Conservation (phyloP, 2,797 vertebrate species). For the Leucoraja ocellata region DNA sequence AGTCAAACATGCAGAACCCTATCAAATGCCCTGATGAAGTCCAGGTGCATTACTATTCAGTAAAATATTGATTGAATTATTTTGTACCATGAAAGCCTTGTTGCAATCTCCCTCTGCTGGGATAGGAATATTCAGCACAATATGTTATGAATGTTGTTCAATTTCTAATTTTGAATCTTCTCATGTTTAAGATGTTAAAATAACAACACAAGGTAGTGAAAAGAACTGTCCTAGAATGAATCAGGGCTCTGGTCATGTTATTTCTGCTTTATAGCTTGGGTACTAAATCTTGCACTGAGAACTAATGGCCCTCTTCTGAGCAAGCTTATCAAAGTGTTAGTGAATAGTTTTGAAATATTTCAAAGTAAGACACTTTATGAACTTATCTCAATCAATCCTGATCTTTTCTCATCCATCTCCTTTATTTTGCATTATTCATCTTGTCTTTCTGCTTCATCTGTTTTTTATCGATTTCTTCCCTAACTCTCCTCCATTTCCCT, state of each 20-base stretch:
- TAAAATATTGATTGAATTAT: no score
- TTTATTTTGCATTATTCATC: conserved; percentile 1
- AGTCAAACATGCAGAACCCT: no score
- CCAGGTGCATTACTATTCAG: no score
- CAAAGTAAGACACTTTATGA: background rate
- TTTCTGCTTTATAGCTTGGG: background rate
- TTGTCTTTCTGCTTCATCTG: background rate
- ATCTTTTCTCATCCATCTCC: background rate
- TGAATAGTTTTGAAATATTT: background rate
- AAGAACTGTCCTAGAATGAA: background rate
- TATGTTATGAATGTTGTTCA: background rate
- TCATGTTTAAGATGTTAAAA: background rate
- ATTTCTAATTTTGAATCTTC: background rate
- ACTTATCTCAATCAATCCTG: background rate
- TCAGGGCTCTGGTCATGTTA: background rate
- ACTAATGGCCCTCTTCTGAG: background rate
- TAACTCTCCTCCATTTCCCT: background rate
- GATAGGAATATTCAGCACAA: background rate
- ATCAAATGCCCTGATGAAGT: no score
- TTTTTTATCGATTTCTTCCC: background rate
- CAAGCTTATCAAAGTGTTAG: background rate
- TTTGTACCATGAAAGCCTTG: background rate
- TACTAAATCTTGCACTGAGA: background rate
- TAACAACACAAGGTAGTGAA: background rate
- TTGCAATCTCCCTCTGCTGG: background rate